These are phyloP conservation scores for Xylota sylvarum DNA, from an alignment of 2,888 invertebrate species.

Conservation along the genomic window DNA sequence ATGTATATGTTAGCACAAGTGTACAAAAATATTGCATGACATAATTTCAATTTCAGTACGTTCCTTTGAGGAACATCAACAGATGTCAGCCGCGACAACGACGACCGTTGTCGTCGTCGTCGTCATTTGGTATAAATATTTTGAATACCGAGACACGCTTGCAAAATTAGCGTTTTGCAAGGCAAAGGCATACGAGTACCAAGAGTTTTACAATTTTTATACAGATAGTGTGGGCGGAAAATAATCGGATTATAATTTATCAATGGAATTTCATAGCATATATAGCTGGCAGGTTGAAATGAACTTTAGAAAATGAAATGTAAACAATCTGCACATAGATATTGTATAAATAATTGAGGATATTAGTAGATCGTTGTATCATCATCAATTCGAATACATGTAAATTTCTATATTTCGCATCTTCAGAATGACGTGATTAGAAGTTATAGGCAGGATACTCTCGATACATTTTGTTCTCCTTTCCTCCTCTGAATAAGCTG, in stretches of 20 bases:
- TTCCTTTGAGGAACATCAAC: slow-evolving; percentile 64
- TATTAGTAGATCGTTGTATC: too few species aligned
- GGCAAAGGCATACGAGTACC: slow-evolving; percentile 3
- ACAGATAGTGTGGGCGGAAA: slow-evolving; percentile 43
- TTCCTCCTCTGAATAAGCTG: too few species aligned
- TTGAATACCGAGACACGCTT: slow-evolving; percentile 67
- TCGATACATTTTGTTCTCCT: too few species aligned
- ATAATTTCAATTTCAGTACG: slow-evolving; percentile 67
- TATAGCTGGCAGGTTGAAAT: not conserved
- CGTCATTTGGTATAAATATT: slow-evolving; percentile 64
- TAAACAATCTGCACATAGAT: not conserved
- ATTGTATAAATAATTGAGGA: too few species aligned
- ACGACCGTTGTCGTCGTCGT: slow-evolving; percentile 14
- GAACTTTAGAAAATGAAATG: not conserved
- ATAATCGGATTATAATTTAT: slow-evolving; percentile 47
- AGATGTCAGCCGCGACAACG: slow-evolving; percentile 54
- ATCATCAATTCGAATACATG: too few species aligned
- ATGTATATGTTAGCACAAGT: slow-evolving; percentile 2
- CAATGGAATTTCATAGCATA: slow-evolving; percentile 27
- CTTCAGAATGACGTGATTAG: too few species aligned
- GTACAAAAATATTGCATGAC: slow-evolving; percentile 69
- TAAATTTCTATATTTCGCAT: too few species aligned
- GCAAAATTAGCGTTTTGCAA: slow-evolving; percentile 42
- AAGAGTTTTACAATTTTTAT: slow-evolving; percentile 18
- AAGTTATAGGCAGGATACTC: too few species aligned